Evolutionary conservation across 2,888 invertebrate genomes (phyloP), one percentile per base, ranked within the genome.

Genomic region (Calameuta idolon): DNA sequence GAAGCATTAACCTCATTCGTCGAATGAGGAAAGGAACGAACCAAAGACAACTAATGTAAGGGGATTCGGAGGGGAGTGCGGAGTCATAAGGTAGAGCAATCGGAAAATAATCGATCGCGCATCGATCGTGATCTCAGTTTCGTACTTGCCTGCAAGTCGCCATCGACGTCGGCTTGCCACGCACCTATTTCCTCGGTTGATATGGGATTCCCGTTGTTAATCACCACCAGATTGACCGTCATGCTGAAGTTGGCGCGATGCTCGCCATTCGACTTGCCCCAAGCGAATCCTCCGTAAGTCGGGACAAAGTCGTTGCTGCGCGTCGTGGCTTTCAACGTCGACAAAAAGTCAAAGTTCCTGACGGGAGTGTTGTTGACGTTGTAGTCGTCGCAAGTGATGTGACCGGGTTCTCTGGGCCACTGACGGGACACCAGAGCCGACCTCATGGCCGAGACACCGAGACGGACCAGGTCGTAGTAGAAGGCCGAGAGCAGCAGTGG

Each of bases 341-440:
- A 71, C 9, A 90, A 74, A 55, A 97, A 93, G 92, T 96, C 94
- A 87, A 97, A 93, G 88, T 94, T 93, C 83, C 96, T 93, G 83
- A 93, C 93, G n/a, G 96, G 96, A 55, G 95, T 95, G 92, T 95
- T 96, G 86, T 95, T 94, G 69, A 95, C 96, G 89, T 95, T 95
- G 90, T 95, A 96, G 78, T 95, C 95, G 89, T 97, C 96, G 89
- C 97, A 97, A 69, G 94, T 94, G 82, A 96, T 94, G 91, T 96
- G 96, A 87, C 93, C 93, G 92, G 95, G 95, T 88, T 95, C 94
- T 86, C 93, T 93, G 87, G 95, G 95, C 96, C 96, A 97, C 82
- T 94, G 94, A 81, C 95, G 94, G 89, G 94, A 93, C 89, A 87
- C 83, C 86, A 91, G 33, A 2, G 90, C 89, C 5, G 79, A 76